A percentile compares a stretch with the other conserved stretches of the same genome.
phyloP scores from a whole-genome alignment of 2,797 vertebrate species.

The Acanthornis magna region DNA sequence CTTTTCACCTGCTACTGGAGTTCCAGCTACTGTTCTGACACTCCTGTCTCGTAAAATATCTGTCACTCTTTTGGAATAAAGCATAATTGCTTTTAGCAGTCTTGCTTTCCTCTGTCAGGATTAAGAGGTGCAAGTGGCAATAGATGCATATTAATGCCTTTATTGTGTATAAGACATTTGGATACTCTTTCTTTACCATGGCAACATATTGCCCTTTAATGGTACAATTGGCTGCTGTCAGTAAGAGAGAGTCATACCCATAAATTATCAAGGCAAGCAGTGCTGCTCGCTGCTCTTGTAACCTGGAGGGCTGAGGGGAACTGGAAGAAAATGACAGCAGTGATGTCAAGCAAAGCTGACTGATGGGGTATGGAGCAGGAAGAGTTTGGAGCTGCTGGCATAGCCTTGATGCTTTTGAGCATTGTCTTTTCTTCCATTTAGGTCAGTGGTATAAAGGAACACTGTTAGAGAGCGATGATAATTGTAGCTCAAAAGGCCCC shows the following conservation, averaged over 20 bases:
- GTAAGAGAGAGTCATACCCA: conserved; percentile 14
- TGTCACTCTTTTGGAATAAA: neutral
- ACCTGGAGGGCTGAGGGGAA: neutral
- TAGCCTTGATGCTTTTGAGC: neutral
- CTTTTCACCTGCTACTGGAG: neutral
- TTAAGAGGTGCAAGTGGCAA: conserved; percentile 24
- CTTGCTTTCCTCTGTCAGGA: neutral
- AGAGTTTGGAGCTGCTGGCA: neutral
- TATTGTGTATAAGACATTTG: conserved; percentile 20
- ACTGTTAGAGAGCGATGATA: neutral
- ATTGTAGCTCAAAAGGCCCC: neutral
- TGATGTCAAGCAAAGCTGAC: neutral
- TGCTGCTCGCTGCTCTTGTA: neutral
- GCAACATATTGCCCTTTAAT: conserved; percentile 27
- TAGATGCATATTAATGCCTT: conserved; percentile 17
- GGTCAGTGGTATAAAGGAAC: neutral
- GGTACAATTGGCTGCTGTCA: conserved; percentile 37
- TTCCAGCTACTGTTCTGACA: neutral
- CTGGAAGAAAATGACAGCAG: neutral
- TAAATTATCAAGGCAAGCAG: conserved; percentile 23
- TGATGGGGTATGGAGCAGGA: neutral
- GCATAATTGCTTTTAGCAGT: neutral
- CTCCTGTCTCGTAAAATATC: neutral
- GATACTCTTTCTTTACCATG: conserved; percentile 47
- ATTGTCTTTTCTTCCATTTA: neutral